Percentiles rank a stretch among this genome's conserved stretches.
Evolutionary conservation across 2,113 vertebrate genomes (phyloP).

Genomic region (Ictalurus furcatus): DNA sequence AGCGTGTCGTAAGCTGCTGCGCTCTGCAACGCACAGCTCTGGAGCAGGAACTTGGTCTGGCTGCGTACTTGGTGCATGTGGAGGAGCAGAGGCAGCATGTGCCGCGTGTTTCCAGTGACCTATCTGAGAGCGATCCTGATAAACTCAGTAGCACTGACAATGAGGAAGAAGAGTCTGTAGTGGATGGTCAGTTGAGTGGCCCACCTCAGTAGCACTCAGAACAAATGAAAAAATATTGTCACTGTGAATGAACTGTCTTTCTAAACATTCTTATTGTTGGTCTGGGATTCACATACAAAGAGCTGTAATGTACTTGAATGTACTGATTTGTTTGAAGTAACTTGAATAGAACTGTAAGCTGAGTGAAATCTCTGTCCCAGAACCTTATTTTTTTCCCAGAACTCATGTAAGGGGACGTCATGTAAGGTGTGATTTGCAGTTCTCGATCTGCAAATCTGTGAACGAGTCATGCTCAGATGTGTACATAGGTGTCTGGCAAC

Average conservation of each 20-base stretch:
- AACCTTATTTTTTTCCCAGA: not conserved
- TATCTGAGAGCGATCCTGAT: slow-evolving; percentile 88
- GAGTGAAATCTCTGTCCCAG: not conserved
- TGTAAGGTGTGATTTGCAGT: not conserved
- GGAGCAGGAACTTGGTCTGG: slow-evolving; percentile 95
- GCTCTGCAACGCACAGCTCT: slow-evolving; percentile 87
- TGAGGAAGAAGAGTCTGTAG: slow-evolving; percentile 85
- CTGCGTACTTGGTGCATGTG: slow-evolving; percentile 85
- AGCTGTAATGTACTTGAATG: not conserved
- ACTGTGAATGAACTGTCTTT: not conserved
- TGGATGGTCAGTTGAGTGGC: slow-evolving; percentile 72
- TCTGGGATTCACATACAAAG: not conserved
- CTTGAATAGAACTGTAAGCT: not conserved
- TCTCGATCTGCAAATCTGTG: not conserved
- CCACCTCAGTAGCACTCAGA: not conserved
- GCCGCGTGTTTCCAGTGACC: slow-evolving; percentile 70
- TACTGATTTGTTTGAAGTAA: not conserved
- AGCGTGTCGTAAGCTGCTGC: slow-evolving; percentile 89
- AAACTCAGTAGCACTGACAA: slow-evolving; percentile 94
- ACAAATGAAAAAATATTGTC: not conserved
- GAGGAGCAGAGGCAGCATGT: slow-evolving; percentile 71
- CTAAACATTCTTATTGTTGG: not conserved
- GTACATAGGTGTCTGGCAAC: not conserved
- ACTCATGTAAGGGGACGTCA: not conserved
- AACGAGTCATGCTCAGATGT: not conserved